phyloP scores from a whole-genome alignment of 2,113 vertebrate species.

The Elaphurus davidianus region DNA sequence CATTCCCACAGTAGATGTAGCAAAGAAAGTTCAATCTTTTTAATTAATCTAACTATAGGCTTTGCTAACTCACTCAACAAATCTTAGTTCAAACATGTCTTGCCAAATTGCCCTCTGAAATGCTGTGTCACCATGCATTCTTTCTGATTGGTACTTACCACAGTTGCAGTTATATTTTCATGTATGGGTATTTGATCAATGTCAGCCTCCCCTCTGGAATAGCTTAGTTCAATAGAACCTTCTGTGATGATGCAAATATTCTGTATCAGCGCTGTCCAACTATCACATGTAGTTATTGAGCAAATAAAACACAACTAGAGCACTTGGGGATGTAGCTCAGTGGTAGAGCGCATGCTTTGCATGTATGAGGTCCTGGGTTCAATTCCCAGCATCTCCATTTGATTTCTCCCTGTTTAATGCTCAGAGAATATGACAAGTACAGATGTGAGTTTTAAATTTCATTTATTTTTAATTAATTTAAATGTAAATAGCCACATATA shows the following conservation, averaged over 20 bases:
- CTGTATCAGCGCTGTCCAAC: neutral
- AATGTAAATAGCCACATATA: neutral
- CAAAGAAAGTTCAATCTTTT: neutral
- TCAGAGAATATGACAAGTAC: neutral
- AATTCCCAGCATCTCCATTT: neutral
- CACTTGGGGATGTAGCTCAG: neutral
- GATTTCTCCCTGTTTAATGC: neutral
- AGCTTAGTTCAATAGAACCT: neutral
- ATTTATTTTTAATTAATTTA: neutral
- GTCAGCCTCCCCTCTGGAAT: neutral
- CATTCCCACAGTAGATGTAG: neutral
- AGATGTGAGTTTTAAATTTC: neutral
- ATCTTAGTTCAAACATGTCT: neutral
- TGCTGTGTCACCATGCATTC: neutral
- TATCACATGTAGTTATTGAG: neutral
- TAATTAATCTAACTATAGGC: conserved; percentile 13
- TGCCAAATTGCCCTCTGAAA: neutral
- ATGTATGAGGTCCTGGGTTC: neutral
- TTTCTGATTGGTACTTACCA: neutral
- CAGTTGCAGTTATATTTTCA: neutral
- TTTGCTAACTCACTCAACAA: neutral
- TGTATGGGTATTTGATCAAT: neutral
- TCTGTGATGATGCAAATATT: neutral
- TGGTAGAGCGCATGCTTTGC: neutral
- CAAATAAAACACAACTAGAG: neutral